A percentile compares a stretch with the other conserved stretches of the same genome.
These are phyloP conservation scores for Sminthurinus aureus DNA, from an alignment of 2,888 invertebrate genomes.

Conservation along the genomic window DNA sequence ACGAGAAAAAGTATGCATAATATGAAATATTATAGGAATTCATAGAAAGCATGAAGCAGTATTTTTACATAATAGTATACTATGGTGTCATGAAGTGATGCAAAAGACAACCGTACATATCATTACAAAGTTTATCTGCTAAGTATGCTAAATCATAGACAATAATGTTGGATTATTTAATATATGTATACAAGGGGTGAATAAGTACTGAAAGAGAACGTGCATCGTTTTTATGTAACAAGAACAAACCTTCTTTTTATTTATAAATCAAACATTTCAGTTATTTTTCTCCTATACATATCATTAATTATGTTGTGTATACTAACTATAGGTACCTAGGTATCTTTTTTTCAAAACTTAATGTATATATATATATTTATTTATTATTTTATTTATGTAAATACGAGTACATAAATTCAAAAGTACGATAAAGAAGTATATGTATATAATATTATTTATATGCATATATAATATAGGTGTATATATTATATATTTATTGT, in stretches of 20 bases:
- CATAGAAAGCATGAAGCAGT: no score
- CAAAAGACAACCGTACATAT: no score
- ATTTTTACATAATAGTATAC: no score
- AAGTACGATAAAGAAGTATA: slow-evolving; percentile 40
- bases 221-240: slow-evolving; percentile 30
- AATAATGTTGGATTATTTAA: no score
- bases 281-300: slow-evolving; percentile 31
- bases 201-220: not conserved
- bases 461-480: not conserved
- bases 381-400: slow-evolving; percentile 25
- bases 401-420: slow-evolving; percentile 41
- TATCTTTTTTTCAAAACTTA: not conserved
- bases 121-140: no score
- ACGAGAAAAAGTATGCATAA: no score
- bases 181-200: no score
- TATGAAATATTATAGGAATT: no score
- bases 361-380: slow-evolving; percentile 14
- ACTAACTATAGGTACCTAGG: slow-evolving; percentile 34
- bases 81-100: no score
- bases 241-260: slow-evolving; percentile 40
- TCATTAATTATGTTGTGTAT: not conserved
- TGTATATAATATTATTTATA: slow-evolving; percentile 4
- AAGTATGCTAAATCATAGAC: no score
- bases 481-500: slow-evolving; percentile 1
- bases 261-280: slow-evolving; percentile 41